A percentile compares a stretch with the other conserved stretches of the same genome.
phyloP scores from a whole-genome alignment of 2,113 vertebrate genomes.

The Motacilla tschutschensis region DNA sequence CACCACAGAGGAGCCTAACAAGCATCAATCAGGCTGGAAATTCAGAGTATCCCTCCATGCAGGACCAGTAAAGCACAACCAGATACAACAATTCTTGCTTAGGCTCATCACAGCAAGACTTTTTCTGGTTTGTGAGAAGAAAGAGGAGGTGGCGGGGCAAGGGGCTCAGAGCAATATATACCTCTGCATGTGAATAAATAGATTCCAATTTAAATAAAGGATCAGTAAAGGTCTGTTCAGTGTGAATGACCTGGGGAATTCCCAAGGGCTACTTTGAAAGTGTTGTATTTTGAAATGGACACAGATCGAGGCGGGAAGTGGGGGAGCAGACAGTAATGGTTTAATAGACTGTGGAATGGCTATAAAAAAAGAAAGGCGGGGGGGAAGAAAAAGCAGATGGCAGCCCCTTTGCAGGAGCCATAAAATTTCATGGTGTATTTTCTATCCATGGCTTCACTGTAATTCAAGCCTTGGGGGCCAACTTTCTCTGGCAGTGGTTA shows the following conservation, averaged over 20 bases:
- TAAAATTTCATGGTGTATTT: slow-evolving; percentile 94
- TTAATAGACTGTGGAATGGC: slow-evolving; percentile 59
- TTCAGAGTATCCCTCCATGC: not conserved
- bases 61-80: not conserved
- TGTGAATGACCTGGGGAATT: not conserved
- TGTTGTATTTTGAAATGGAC: slow-evolving; percentile 23
- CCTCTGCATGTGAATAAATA: not conserved
- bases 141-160: not conserved
- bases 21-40: not conserved
- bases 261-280: slow-evolving; percentile 31
- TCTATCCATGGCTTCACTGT: slow-evolving; percentile 87
- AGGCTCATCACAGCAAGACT: not conserved
- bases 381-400: slow-evolving; percentile 81
- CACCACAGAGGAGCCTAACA: not conserved
- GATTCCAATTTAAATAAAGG: not conserved
- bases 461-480: slow-evolving; percentile 79
- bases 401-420: slow-evolving; percentile 77
- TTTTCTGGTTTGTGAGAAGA: not conserved
- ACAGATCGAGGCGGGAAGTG: slow-evolving; percentile 43
- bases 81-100: not conserved
- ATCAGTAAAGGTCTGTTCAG: not conserved
- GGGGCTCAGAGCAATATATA: not conserved
- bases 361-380: not conserved
- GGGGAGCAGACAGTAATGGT: slow-evolving; percentile 52
- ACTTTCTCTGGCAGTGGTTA: slow-evolving; percentile 58